Conservation (phyloP, 2,113 vertebrate genomes). For the Thinocorus orbignyianus region DNA sequence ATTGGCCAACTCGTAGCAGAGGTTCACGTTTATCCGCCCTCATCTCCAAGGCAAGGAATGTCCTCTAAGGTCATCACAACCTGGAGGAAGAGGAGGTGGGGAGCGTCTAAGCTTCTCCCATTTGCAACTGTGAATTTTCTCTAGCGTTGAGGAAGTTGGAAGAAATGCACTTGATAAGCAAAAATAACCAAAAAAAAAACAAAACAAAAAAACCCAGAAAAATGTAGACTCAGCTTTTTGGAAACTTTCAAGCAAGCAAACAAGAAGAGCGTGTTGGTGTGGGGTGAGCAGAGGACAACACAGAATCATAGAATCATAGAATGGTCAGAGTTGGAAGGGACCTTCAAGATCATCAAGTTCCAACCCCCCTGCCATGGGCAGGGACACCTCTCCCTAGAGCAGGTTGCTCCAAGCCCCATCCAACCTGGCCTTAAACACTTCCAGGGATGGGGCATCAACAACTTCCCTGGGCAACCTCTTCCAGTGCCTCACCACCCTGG, state of each 20-base stretch:
- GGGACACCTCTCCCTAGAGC: no score
- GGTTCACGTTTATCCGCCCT: neutral
- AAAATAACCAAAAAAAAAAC: neutral
- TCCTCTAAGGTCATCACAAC: neutral
- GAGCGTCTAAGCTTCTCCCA: neutral
- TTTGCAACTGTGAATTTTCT: neutral
- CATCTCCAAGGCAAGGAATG: neutral
- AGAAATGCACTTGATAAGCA: neutral
- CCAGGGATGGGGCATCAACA: no score
- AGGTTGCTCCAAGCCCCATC: no score
- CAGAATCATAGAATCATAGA: no score
- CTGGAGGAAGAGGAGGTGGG: neutral
- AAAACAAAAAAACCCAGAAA: neutral
- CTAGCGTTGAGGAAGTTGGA: neutral
- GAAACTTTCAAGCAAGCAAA: neutral
- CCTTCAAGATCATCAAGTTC: no score
- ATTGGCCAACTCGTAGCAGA: neutral
- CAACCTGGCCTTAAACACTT: no score
- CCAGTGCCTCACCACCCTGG: no score
- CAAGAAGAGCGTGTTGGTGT: accelerated
- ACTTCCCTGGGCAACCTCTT: no score
- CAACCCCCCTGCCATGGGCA: no score
- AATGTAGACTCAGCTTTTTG: neutral
- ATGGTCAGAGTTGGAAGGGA: no score
- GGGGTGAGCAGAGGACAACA: neutral